phyloP scores from a whole-genome alignment of 2,888 invertebrate species.

The Synergus laeviventris region DNA sequence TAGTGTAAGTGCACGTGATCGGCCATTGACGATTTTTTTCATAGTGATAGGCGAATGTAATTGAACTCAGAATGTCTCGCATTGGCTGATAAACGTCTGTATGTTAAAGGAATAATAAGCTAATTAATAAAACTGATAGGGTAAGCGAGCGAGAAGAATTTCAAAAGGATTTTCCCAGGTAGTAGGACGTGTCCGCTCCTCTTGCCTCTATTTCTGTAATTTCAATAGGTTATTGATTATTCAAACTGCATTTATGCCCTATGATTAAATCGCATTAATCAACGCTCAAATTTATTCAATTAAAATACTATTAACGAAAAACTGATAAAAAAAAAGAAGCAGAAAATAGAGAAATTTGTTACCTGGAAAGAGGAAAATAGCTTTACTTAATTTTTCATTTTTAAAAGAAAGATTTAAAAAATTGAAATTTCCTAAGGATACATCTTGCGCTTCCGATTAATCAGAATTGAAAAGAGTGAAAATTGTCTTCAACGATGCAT shows the following conservation, averaged over 20 bases:
- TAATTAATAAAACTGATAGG: conserved; percentile 4
- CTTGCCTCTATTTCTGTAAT: conserved; percentile 14
- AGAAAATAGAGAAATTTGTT: background rate
- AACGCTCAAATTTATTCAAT: conserved; percentile 29
- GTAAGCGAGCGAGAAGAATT: conserved; percentile 3
- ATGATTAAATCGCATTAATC: background rate
- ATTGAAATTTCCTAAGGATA: conserved; percentile 4
- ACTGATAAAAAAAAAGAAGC: background rate
- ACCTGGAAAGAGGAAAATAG: too few species aligned
- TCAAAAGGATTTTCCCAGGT: background rate
- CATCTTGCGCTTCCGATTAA: conserved; percentile 22
- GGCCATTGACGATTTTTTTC: background rate
- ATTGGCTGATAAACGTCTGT: background rate
- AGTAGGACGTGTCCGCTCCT: background rate
- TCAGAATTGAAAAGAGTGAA: conserved; percentile 6
- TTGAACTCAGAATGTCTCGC: background rate
- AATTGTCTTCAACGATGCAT: conserved; percentile 43
- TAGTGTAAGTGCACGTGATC: conserved; percentile 20
- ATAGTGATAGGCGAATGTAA: background rate
- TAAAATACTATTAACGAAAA: background rate
- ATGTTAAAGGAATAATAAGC: conserved; percentile 3
- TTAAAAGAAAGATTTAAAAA: background rate
- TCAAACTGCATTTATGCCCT: conserved; percentile 6
- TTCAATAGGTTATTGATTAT: background rate
- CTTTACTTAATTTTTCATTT: too few species aligned